Percentiles rank a stretch among this genome's conserved stretches.
Conservation (phyloP, 2,113 vertebrate genomes). For the Dendrocopos noguchii region DNA sequence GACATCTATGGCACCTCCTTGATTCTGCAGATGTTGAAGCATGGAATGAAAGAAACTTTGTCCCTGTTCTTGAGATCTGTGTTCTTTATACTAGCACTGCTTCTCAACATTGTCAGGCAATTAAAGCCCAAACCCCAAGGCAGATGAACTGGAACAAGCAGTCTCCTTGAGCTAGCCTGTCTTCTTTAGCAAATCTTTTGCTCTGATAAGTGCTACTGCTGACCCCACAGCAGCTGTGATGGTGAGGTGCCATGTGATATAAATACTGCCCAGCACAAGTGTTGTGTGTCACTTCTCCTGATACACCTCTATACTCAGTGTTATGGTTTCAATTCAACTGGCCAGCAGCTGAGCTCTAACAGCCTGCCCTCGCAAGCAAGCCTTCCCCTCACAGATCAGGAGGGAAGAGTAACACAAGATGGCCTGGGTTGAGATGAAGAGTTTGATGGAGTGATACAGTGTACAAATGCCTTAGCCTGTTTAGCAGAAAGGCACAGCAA, state of each 20-base stretch:
- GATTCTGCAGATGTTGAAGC: background rate
- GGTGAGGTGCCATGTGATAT: background rate
- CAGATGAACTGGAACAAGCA: background rate
- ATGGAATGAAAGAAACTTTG: background rate
- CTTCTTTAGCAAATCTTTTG: background rate
- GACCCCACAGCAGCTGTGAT: background rate
- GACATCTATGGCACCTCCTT: background rate
- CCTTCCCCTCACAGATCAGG: too few relatives aligned
- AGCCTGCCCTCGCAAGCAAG: too few relatives aligned
- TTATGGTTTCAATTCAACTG: too few relatives aligned
- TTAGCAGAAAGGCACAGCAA: too few relatives aligned
- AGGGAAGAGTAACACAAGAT: too few relatives aligned
- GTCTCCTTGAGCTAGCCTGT: background rate
- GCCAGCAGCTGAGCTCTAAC: too few relatives aligned
- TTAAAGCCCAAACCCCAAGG: background rate
- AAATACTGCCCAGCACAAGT: background rate
- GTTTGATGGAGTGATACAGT: too few relatives aligned
- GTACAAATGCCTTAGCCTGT: too few relatives aligned
- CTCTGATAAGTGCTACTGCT: background rate
- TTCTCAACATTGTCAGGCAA: background rate
- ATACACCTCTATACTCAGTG: background rate
- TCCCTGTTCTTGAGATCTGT: background rate
- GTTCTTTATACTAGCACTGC: background rate
- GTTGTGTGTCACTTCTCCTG: background rate
- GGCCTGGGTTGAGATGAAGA: too few relatives aligned